A percentile compares a stretch with the other conserved stretches of the same genome.
phyloP scores from a whole-genome alignment of 1,140 invertebrate species.

The Neelides sp. region DNA sequence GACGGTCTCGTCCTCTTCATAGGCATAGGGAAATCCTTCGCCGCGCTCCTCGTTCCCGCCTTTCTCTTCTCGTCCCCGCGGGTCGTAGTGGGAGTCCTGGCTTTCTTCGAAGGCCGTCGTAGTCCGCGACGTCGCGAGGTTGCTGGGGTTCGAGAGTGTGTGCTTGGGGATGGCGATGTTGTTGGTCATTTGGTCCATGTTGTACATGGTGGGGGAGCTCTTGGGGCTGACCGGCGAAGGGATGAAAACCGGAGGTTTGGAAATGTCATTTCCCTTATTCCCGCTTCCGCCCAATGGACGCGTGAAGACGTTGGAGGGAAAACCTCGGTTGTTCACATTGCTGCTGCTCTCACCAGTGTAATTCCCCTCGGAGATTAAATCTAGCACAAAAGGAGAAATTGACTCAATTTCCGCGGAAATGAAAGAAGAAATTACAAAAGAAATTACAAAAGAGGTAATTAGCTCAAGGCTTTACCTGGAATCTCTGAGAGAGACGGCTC shows the following conservation, averaged over 20 bases:
- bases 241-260: conserved; percentile 22
- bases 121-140: conserved; percentile 28
- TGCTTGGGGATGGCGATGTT: conserved; percentile 31
- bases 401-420: too few species aligned
- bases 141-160: conserved; percentile 29
- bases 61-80: conserved; percentile 12
- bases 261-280: conserved; percentile 2
- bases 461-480: conserved; percentile 24
- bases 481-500: conserved; percentile 30
- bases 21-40: conserved; percentile 21
- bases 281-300: background rate
- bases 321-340: conserved; percentile 4
- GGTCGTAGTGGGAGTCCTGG: conserved; percentile 8
- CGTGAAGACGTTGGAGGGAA: too few species aligned
- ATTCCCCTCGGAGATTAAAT: background rate
- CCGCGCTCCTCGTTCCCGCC: conserved; percentile 6
- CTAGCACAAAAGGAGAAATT: background rate
- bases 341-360: conserved; percentile 2
- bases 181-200: conserved; percentile 32
- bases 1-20: conserved; percentile 25
- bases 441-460: too few species aligned
- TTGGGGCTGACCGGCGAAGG: conserved; percentile 28
- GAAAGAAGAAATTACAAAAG: too few species aligned
- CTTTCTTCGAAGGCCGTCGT: conserved; percentile 18
- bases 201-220: conserved; percentile 29